Base-by-base conservation (phyloP, 2,113 vertebrate genomes). In the Bolborhynchus lineola region DNA sequence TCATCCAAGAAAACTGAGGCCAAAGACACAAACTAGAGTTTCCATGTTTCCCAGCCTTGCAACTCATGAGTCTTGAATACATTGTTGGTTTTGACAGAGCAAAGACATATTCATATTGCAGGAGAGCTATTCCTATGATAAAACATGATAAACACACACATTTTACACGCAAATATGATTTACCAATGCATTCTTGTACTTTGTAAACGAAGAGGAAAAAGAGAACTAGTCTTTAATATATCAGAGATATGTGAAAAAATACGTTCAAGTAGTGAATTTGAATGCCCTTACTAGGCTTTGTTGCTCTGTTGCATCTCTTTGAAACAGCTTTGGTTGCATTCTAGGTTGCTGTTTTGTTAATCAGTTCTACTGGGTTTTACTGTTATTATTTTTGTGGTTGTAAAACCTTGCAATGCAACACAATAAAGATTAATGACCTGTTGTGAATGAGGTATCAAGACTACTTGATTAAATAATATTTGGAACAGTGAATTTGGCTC, bases 91-190 rank as follows among this genome's bases (percentile, higher is more conserved):
- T 92, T 70, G n/a, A 42, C 20, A 64, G 42, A 64, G 35, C 6
- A 65, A 70, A 75, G 19, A 7, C 7, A 14, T 33, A 18, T 76
- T 68, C 0, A 0, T 63, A 12, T 46, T 50, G 14, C 39, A 83
- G 37, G 9, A 75, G 62, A 83, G 15, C 7, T 60, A 35, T 57
- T 70, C 15, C 31, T 83, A 8, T 49, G 39, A 52, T 79, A 78
- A 53, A 20, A 49, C 10, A 5, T 33, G 23, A 25, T 74, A 83
- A 59, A 72, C 15, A 68, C 11, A 20, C 3, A 6, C 0, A 0
- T 64, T 88, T 76, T 28, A 12, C 47, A 11, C 9, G 11, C 15
- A 33, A 67, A 39, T 44, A 49, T 24, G 10, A 50, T 65, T 69
- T 80, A 31, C 8, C 21, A 70, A 18, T 31, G 13, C 11, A 28